Base-by-base conservation (phyloP, 2,888 invertebrate species). In the Cephus rjabovi region DNA sequence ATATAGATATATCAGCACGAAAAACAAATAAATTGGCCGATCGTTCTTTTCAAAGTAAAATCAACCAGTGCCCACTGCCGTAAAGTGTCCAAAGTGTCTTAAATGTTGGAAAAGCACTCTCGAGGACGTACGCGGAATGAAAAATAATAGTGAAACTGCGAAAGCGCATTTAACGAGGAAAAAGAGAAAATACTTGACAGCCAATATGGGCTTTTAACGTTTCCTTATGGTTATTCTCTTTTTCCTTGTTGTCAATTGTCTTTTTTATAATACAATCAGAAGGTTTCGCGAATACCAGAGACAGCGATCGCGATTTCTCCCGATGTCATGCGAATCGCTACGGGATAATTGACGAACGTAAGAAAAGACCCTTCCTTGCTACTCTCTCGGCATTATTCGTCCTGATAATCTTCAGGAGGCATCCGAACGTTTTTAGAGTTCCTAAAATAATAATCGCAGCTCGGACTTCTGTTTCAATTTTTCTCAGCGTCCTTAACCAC, bases 51-150 rank as follows among this genome's bases (percentile, higher is more conserved):
- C 23, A 9, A 56, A 2, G 23, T 9, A 56, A 79, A 81, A 77
- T 68, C 71, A 82, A 82, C 81, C 81, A 83, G 83, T 77, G 77
- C 76, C 81, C 83, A 83, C 82, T 83, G 82, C 83, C 83, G 79
- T 79, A 81, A 81, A 83, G 77, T 77, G 80, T 80, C 81, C 82
- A 79, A 83, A 80, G 83, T 82, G 82, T 82, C 82, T 82, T 81
- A 81, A 81, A 79, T 31, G 34, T 40, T 34, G 71, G 33, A n/a
- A 76, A 73, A 30, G 71, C 40, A 35, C 69, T 77, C 35, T 12
- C 69, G 77, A 40, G 34, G 71, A 74, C 56, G 3, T 23, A 35
- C 34, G 30, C 75, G 30, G 77, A 35, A 37, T 69, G 75, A 40
- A 77, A 76, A 75, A 71, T 73, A 40, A 73, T 9, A 73, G 71